phyloP scores from a whole-genome alignment of 2,888 invertebrate genomes.

The Pristionchus entomophagus region DNA sequence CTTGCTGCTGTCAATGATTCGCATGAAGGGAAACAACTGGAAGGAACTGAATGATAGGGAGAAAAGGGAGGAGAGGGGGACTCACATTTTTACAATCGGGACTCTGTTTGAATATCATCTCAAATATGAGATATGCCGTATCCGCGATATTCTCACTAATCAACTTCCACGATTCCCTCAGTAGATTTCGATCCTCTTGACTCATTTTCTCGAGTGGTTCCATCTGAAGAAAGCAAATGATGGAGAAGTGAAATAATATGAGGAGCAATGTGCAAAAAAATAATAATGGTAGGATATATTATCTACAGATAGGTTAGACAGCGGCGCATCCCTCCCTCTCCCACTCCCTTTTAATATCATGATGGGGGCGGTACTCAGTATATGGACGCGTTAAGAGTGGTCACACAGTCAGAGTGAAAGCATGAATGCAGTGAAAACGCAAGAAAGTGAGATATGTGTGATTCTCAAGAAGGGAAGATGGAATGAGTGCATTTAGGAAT shows the following conservation, averaged over 20 bases:
- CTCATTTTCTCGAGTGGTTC: slow-evolving; percentile 57
- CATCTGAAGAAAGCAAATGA: slow-evolving; percentile 53
- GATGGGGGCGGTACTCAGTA: too few relatives aligned
- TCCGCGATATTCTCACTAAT: slow-evolving; percentile 59
- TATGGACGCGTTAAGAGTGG: too few relatives aligned
- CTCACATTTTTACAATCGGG: slow-evolving; percentile 66
- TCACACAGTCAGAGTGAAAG: too few relatives aligned
- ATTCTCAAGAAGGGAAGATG: too few relatives aligned
- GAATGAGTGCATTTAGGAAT: too few relatives aligned
- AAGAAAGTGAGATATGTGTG: too few relatives aligned
- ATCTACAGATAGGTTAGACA: too few relatives aligned
- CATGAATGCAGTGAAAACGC: too few relatives aligned
- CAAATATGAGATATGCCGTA: slow-evolving; percentile 65
- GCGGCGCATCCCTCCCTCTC: too few relatives aligned
- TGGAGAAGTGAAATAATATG: neutral
- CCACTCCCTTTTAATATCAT: too few relatives aligned
- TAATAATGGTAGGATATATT: too few relatives aligned
- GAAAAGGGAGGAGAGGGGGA: neutral
- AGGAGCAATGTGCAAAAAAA: neutral
- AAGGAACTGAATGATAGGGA: neutral
- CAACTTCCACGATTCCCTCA: slow-evolving; percentile 58
- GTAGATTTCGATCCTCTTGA: slow-evolving; percentile 56
- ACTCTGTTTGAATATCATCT: slow-evolving; percentile 69
- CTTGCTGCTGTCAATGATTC: slow-evolving; percentile 55
- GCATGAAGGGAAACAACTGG: slow-evolving; percentile 68